These are phyloP conservation scores for Dicrostonyx torquatus DNA, from an alignment of 2,797 vertebrate species.

Conservation along the genomic window DNA sequence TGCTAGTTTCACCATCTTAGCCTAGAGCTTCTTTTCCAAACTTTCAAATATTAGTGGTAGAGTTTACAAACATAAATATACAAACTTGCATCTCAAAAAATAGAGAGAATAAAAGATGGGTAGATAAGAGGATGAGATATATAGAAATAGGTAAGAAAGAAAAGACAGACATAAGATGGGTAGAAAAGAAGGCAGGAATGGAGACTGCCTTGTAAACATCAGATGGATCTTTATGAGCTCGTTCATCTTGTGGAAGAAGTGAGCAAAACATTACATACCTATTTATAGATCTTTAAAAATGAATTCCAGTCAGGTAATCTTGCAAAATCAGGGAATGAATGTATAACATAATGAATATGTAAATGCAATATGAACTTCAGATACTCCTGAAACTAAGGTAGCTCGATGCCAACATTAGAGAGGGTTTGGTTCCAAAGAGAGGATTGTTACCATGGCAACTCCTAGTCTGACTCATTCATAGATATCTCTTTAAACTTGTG, in stretches of 20 bases:
- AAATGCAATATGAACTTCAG: constrained; percentile 70
- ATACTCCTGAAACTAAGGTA: constrained; percentile 67
- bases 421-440: constrained; percentile 46
- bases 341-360: constrained; percentile 75
- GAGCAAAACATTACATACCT: constrained; percentile 52
- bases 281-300: constrained; percentile 74
- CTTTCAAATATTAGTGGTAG: background rate
- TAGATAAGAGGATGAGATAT: background rate
- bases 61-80: background rate
- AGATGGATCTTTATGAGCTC: constrained; percentile 65
- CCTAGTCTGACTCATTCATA: constrained; percentile 81
- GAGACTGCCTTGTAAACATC: background rate
- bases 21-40: constrained; percentile 38
- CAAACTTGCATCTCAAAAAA: background rate
- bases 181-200: background rate
- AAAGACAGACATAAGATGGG: background rate
- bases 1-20: background rate
- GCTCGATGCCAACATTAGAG: constrained; percentile 64
- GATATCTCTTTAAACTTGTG: constrained; percentile 77
- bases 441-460: constrained; percentile 76
- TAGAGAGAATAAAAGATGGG: background rate
- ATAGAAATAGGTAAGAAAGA: background rate
- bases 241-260: constrained; percentile 64
- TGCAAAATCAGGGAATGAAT: constrained; percentile 68
- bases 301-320: constrained; percentile 74